Percentiles rank a stretch among this genome's conserved stretches.
Evolutionary conservation across 2,888 invertebrate species (phyloP).

Genomic region (Macaria notata): DNA sequence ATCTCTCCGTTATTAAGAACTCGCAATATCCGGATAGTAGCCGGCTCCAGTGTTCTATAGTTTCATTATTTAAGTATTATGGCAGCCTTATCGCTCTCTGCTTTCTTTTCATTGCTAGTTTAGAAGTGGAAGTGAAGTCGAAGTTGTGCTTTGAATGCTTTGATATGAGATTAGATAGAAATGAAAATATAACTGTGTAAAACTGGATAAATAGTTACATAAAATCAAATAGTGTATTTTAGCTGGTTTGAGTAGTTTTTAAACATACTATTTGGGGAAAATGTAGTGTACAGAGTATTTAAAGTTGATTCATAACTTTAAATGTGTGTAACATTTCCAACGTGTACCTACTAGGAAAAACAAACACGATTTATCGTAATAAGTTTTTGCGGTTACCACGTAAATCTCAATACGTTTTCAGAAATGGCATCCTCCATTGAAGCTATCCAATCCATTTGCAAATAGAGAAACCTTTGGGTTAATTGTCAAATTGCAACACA

Average conservation of each 20-base stretch:
- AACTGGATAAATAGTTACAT: too few species aligned
- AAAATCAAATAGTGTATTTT: too few species aligned
- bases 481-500: conserved; percentile 55
- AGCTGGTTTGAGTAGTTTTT: too few species aligned
- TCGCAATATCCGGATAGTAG: conserved; percentile 20
- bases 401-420: too few species aligned
- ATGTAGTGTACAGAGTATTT: too few species aligned
- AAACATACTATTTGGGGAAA: too few species aligned
- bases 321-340: too few species aligned
- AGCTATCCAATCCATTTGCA: conserved; percentile 78
- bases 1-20: conserved; percentile 46
- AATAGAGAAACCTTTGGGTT: conserved; percentile 66
- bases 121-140: conserved; percentile 33
- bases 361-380: too few species aligned
- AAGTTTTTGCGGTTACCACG: too few species aligned
- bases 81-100: conserved; percentile 48
- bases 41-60: conserved; percentile 33
- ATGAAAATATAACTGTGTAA: too few species aligned
- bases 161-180: conserved; percentile 2
- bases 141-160: conserved; percentile 28
- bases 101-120: conserved; percentile 46
- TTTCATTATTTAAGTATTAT: conserved; percentile 39
- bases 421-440: conserved; percentile 15
- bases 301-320: too few species aligned
- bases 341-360: too few species aligned